Evolutionary conservation across 2,797 vertebrate species (phyloP).

Genomic region (Gymnocypris eckloni): DNA sequence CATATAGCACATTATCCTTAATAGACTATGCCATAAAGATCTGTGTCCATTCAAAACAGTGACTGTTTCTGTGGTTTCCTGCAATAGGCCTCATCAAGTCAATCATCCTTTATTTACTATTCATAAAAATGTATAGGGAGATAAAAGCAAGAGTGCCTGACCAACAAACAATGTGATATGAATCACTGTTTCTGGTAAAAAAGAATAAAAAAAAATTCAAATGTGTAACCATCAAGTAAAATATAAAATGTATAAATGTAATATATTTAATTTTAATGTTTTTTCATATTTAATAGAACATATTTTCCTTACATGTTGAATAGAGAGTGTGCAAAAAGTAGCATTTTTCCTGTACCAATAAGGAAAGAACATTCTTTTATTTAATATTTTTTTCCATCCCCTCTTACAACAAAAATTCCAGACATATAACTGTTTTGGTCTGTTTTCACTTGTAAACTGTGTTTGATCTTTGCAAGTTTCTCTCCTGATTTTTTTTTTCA

Average conservation of each 20-base stretch:
- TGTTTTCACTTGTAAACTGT: too few species aligned
- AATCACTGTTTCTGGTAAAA: neutral
- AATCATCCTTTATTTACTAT: neutral
- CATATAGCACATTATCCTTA: slow-evolving; percentile 43
- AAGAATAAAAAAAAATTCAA: neutral
- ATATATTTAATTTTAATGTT: too few species aligned
- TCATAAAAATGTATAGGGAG: neutral
- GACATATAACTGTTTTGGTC: too few species aligned
- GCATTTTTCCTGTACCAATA: too few species aligned
- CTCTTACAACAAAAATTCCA: too few species aligned
- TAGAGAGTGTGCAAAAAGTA: too few species aligned
- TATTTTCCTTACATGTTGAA: too few species aligned
- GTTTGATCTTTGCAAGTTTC: too few species aligned
- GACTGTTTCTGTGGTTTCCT: slow-evolving; percentile 1
- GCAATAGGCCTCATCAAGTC: neutral
- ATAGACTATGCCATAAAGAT: slow-evolving; percentile 24
- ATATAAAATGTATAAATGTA: neutral
- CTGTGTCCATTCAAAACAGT: slow-evolving; percentile 30
- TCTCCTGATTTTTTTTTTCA: too few species aligned
- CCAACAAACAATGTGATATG: neutral
- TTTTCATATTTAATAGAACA: too few species aligned
- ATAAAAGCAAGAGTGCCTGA: neutral
- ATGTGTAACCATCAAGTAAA: neutral
- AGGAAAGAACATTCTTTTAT: too few species aligned
- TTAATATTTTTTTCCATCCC: too few species aligned